Evolutionary conservation across 1,140 invertebrate genomes (phyloP), one percentile per base, ranked within the genome.

Genomic region (Phenacoccus solenopsis): DNA sequence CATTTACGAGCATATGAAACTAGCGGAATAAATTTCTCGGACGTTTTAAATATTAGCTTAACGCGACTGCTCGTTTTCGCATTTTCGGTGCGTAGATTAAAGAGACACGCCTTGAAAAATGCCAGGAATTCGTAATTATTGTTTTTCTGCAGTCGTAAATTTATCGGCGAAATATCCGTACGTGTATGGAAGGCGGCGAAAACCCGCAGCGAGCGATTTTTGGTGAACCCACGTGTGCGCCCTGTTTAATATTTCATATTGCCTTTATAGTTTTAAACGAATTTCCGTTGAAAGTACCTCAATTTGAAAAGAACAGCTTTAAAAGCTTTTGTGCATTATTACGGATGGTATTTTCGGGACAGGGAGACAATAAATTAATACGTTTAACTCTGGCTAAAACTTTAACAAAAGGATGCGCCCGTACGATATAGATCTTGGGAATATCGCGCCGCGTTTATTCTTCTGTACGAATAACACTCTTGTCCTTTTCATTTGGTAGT

Each of bases 251-350:
- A 49, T 49, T 49, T 49, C 38, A 49, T 49, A 49, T 49, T 49
- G 12, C 38, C 38, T 49, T 49, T 49, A 49, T 10, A 49, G 38
- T 49, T 49, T 16, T 49, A 49, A 49, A 49, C 38, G 38, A 49
- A 49, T 49, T 49, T 49, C 38, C 20, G 12, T 49, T 2, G 38
- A 49, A 49, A 49, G 38, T 49, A 49, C 2, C 38, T 49, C 38
- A n/a, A 49, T 49, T 49, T 49, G 38, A 49, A 49, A 49, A 49
- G 38, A 49, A 49, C 38, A 49, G 38, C 38, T 49, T 49, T 49
- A 49, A 49, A 49, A 49, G 38, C 38, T 49, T 49, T 49, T 49
- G 38, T 49, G 38, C 38, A 49, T 49, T 49, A 49, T 49, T 49
- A 49, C 20, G 12, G 38, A 16, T n/a, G 38, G n/a, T n/a, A 49